phyloP scores from a whole-genome alignment of 2,888 invertebrate species.

The Volucella inflata region DNA sequence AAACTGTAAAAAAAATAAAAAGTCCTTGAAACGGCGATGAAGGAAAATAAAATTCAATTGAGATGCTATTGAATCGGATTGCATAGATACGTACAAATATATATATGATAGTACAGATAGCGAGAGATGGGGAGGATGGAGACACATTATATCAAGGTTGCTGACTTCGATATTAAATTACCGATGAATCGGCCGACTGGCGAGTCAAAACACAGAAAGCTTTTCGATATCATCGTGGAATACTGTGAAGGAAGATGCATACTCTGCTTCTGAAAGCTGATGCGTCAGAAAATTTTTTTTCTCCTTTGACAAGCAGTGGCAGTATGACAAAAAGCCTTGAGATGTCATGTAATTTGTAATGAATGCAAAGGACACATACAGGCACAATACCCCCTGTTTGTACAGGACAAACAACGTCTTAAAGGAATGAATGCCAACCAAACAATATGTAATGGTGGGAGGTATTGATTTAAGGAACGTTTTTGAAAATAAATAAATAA shows the following conservation, averaged over 20 bases:
- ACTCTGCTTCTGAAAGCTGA: conserved; percentile 37
- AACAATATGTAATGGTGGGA: conserved; percentile 19
- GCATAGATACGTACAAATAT: too few species aligned
- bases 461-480: conserved; percentile 59
- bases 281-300: conserved; percentile 31
- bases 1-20: conserved; percentile 46
- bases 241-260: conserved; percentile 44
- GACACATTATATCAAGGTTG: conserved; percentile 47
- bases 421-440: conserved; percentile 32
- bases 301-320: background rate
- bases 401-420: background rate
- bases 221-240: conserved; percentile 11
- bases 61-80: conserved; percentile 56
- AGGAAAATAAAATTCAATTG: conserved; percentile 60
- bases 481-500: conserved; percentile 33
- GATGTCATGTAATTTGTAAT: conserved; percentile 66
- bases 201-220: background rate
- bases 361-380: conserved; percentile 46
- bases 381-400: background rate
- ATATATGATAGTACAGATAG: too few species aligned
- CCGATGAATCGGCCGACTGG: conserved; percentile 39
- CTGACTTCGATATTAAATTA: conserved; percentile 65
- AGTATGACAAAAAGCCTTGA: conserved; percentile 29
- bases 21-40: conserved; percentile 9
- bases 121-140: background rate